These are phyloP conservation scores for Zygaena filipendulae DNA, from an alignment of 2,888 invertebrate species.

Conservation along the genomic window DNA sequence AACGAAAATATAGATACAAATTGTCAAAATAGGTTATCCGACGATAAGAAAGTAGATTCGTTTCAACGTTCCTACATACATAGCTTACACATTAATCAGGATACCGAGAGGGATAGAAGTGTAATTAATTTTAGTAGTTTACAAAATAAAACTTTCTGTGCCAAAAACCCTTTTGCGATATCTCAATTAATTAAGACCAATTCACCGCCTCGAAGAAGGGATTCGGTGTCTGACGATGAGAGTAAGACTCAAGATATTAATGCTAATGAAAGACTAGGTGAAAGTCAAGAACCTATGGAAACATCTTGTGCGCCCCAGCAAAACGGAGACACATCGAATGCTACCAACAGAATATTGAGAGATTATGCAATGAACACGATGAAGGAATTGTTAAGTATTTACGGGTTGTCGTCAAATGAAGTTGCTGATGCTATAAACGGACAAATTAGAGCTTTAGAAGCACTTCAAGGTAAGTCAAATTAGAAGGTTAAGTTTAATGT, in stretches of 20 bases:
- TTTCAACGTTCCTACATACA: conserved; percentile 63
- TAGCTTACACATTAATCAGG: conserved; percentile 52
- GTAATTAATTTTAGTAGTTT: conserved; percentile 58
- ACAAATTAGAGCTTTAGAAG: conserved; percentile 74
- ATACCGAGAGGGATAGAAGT: conserved; percentile 44
- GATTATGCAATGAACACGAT: conserved; percentile 84
- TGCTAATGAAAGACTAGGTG: conserved; percentile 51
- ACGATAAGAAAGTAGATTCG: conserved; percentile 52
- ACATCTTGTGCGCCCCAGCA: conserved; percentile 38
- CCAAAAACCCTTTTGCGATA: conserved; percentile 68
- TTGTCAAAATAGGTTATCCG: conserved; percentile 54
- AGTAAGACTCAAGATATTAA: conserved; percentile 59
- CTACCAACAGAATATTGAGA: conserved; percentile 73
- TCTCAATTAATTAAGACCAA: conserved; percentile 65
- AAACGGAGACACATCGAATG: conserved; percentile 51
- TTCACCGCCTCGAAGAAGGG: conserved; percentile 64
- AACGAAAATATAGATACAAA: conserved; percentile 63
- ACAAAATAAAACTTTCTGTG: conserved; percentile 64
- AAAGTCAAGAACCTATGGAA: conserved; percentile 43
- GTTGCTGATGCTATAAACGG: conserved; percentile 76
- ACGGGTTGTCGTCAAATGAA: conserved; percentile 77
- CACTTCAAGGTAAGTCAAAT: conserved; percentile 71
- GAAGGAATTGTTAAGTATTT: conserved; percentile 81
- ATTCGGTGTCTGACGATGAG: conserved; percentile 56
- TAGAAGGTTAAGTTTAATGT: conserved; percentile 14